phyloP scores from a whole-genome alignment of 2,888 invertebrate genomes.

The Aleiodes alternator region DNA sequence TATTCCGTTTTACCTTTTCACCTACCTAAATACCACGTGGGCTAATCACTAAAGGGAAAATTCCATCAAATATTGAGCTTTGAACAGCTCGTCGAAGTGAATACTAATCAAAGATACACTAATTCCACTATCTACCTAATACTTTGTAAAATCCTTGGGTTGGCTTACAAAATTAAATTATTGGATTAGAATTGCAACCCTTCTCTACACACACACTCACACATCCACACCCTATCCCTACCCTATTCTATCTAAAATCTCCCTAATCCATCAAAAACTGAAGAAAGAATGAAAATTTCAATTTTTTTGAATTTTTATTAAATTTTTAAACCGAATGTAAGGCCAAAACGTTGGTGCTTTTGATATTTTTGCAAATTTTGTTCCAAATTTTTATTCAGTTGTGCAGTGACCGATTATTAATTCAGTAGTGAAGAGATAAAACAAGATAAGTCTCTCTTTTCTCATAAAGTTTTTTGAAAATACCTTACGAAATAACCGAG shows the following conservation, averaged over 20 bases:
- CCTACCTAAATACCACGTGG: neutral
- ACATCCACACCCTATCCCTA: conserved; percentile 1
- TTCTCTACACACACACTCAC: conserved; percentile 27
- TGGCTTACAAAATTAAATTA: conserved; percentile 74
- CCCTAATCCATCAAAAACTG: conserved; percentile 33
- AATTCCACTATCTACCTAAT: conserved; percentile 72
- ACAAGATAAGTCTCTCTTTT: too few species aligned
- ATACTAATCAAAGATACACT: conserved; percentile 76
- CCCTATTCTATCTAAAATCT: conserved; percentile 10
- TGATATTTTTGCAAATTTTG: too few species aligned
- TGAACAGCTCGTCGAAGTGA: conserved; percentile 64
- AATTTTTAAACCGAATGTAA: too few species aligned
- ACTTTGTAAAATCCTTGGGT: conserved; percentile 74
- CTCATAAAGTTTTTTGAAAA: too few species aligned
- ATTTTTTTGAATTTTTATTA: too few species aligned
- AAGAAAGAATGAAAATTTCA: too few species aligned
- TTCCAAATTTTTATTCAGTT: too few species aligned
- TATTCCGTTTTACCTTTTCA: too few species aligned
- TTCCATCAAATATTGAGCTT: conserved; percentile 63
- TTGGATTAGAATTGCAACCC: conserved; percentile 70
- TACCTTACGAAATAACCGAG: too few species aligned
- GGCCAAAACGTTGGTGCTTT: too few species aligned
- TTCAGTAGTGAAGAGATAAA: too few species aligned
- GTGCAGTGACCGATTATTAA: conserved; percentile 23
- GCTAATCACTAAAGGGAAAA: neutral